Base-by-base conservation (phyloP, 2,113 vertebrate species). In the Romanogobio albipinnatus region DNA sequence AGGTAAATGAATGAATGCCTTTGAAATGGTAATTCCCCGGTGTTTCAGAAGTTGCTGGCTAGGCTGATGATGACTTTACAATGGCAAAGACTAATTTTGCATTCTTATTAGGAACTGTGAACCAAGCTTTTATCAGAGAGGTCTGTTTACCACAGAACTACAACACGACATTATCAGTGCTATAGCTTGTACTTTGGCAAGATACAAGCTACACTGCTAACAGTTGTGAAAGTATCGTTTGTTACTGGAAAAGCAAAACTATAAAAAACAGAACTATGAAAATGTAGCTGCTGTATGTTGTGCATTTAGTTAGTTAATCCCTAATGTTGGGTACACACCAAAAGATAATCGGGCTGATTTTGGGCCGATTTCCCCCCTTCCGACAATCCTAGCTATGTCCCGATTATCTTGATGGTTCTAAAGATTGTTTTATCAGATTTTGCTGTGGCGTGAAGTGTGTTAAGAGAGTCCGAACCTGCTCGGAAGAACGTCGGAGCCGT, bases 21-120 rank as follows among this genome's bases (percentile, higher is more conserved):
- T 92, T 92, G 88, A 93, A 89, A 90, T 89, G 89, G 73, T 91
- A 90, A 91, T 90, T 85, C 61, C 39, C 82, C 89, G 84, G 85
- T 87, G 74, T 89, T 78, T 85, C 2, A 49, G 81, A 87, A 85
- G 78, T 73, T 80, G 68, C 68, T 68, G 70, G 62, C 85, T 47
- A 26, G 0, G 85, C 70, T 85, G 33, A 80, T 85, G 33, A 80
- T 80, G 77, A 22, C 17, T 85, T 68, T 71, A 59, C 64, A 62
- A 66, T 83, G 19, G 22, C 26, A 59, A 79, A 58, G 24, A 22
- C 9, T 62, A 22, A 68, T 64, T 47, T 68, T 29, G 13, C 26
- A 66, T 61, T 61, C 9, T 85, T 66, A 82, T 83, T 74, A 74
- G 51, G 59, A 24, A 26, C 5, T 13, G 26, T 15, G 14, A 47